Conservation (phyloP, 2,113 vertebrate species). For the Octodon degus region DNA sequence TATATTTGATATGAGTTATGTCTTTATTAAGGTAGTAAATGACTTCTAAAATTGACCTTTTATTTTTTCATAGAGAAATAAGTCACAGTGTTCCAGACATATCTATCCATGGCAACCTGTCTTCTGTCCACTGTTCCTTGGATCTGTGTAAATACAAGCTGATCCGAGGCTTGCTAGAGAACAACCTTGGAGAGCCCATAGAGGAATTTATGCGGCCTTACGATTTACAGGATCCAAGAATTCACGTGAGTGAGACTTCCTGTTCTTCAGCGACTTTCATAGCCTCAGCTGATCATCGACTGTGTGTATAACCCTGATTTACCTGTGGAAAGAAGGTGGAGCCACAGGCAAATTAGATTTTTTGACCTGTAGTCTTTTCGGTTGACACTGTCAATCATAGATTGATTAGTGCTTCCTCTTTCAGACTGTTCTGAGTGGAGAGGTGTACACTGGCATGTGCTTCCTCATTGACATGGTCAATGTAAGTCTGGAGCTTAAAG, state of each 20-base stretch:
- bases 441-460: constrained; percentile 94
- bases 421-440: constrained; percentile 97
- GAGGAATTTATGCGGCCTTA: constrained; percentile 98
- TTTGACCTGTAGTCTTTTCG: neutral
- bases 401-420: constrained; percentile 62
- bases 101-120: constrained; percentile 93
- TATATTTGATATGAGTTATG: neutral
- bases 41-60: neutral
- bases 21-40: neutral
- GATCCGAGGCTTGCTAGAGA: constrained; percentile 94
- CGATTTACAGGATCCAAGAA: constrained; percentile 96
- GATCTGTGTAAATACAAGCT: constrained; percentile 94
- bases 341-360: neutral
- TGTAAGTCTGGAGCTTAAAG: constrained; percentile 95
- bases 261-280: neutral
- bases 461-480: constrained; percentile 98
- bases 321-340: neutral
- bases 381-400: accelerated
- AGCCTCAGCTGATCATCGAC: neutral
- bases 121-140: constrained; percentile 96
- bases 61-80: constrained; percentile 89
- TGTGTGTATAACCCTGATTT: neutral
- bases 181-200: constrained; percentile 96
- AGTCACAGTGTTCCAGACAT: constrained; percentile 95
- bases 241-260: constrained; percentile 88